Conservation (phyloP, 2,113 vertebrate genomes). For the Colossoma macropomum region DNA sequence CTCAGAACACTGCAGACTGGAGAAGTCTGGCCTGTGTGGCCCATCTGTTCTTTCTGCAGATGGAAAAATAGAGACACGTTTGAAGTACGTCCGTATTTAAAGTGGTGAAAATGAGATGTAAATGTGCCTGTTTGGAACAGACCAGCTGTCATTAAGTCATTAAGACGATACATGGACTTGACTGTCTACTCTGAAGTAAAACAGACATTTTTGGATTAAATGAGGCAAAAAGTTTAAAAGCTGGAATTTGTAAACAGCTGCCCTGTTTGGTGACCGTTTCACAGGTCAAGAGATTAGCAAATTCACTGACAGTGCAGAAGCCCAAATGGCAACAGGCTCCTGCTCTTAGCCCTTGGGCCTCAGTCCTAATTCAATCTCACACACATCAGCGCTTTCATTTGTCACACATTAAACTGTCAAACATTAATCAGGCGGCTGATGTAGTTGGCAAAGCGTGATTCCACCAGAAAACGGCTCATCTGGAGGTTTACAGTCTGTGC, state of each 20-base stretch:
- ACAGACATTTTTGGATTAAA: not conserved
- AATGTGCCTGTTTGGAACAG: not conserved
- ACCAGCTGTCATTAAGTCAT: no score
- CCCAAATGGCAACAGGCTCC: not conserved
- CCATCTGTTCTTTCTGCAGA: not conserved
- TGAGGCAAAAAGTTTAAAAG: not conserved
- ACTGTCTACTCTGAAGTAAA: not conserved
- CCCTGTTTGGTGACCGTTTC: not conserved
- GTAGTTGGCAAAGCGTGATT: conserved; percentile 1
- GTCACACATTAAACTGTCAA: not conserved
- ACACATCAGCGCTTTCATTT: not conserved
- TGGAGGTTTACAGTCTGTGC: not conserved
- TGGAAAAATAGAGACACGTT: not conserved
- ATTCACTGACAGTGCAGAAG: not conserved
- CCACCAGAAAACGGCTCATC: not conserved
- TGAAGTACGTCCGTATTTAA: not conserved
- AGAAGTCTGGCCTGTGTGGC: not conserved
- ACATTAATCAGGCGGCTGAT: not conserved
- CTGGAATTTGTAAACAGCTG: not conserved
- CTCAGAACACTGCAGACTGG: not conserved
- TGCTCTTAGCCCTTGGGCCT: not conserved
- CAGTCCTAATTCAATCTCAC: not conserved
- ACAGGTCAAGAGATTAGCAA: conserved; percentile 2
- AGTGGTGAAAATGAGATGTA: conserved; percentile 9
- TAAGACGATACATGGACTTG: not conserved